Evolutionary conservation across 35 echinoderm and acorn worm genomes (phyloP), one percentile per base, ranked within the genome.

Genomic region (Diadema setosum): DNA sequence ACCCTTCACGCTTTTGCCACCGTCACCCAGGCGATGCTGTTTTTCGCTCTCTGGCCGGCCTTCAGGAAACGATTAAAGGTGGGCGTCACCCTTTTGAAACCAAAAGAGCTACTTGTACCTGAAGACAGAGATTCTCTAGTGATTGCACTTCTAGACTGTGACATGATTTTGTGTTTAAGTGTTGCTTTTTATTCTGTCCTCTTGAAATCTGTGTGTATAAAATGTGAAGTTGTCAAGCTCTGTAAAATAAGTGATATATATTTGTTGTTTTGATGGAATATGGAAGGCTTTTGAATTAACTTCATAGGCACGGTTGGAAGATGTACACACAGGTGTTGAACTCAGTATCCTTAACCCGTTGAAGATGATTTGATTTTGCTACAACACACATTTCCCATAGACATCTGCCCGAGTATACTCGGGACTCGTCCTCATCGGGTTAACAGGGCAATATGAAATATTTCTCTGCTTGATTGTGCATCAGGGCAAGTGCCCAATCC

Each of bases 41-140:
- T 98, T 2, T 98, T 98, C 92, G 96, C 96, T 40, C 89, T 98
- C 2, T 98, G 92, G 96, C 96, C 96, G 43, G 89, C 83, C 35
- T 60, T 98, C 7, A 88, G 96, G 55, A 94, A 81, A 76, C 88
- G 90, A 75, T 83, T 98, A 41, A 94, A 94, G 89, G 96, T 98
- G 21, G 69, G 30, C 26, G 50, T 56, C 24, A 67, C 12, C 11
- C 49, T 8, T 5, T n/a, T n/a, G n/a, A n/a, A n/a, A 33, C 14
- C 26, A 12, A 73, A 26, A 16, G 7, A 9, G 76, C 39, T 42
- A 6, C 9, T 81, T 70, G 65, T 17, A 78, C 6, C 33, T 15
- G 21, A 5, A 52, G n/a, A 8, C 8, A 75, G 46, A 11, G 15
- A 15, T 84, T 21, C 26, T 69, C 16, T 15, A 27, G 7, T 9